Percentiles rank a stretch among this genome's conserved stretches.
These are phyloP conservation scores for Dichetophora obliterata DNA, from an alignment of 2,888 invertebrate genomes.

Conservation along the genomic window DNA sequence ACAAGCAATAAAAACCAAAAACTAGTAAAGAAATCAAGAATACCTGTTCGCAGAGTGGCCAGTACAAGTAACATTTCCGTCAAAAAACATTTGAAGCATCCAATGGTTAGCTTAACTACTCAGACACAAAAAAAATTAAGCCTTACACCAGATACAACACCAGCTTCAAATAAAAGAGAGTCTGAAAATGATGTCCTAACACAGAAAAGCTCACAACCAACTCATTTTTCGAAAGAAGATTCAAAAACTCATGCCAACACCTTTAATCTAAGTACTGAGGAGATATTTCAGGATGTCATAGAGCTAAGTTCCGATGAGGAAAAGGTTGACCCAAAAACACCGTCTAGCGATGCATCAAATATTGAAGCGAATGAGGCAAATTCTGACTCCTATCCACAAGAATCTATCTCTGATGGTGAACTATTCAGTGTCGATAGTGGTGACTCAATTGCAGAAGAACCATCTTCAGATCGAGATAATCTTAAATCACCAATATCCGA, in stretches of 20 bases:
- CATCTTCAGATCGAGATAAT: constrained; percentile 38
- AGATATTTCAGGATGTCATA: constrained; percentile 59
- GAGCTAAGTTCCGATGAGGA: constrained; percentile 58
- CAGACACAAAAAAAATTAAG: not conserved
- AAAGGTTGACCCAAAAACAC: constrained; percentile 40
- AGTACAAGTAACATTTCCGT: constrained; percentile 53
- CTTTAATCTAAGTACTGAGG: constrained; percentile 46
- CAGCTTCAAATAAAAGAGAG: not conserved
- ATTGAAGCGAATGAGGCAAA: not conserved
- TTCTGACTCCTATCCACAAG: constrained; percentile 24
- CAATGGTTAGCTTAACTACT: too few species aligned
- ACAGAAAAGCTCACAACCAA: not conserved
- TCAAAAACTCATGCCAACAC: not conserved
- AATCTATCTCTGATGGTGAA: constrained; percentile 58
- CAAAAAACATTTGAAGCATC: constrained; percentile 29
- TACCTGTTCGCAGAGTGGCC: constrained; percentile 58
- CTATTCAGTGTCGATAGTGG: constrained; percentile 59
- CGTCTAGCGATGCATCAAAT: not conserved
- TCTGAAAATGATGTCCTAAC: not conserved
- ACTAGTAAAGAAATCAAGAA: constrained; percentile 55
- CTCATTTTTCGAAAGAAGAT: not conserved
- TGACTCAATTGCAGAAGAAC: constrained; percentile 42
- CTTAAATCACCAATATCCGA: constrained; percentile 52
- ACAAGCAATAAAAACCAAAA: not conserved
- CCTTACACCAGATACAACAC: not conserved